Evolutionary conservation across 2,113 vertebrate species (phyloP).

Genomic region (Proterorhinus semilunaris): DNA sequence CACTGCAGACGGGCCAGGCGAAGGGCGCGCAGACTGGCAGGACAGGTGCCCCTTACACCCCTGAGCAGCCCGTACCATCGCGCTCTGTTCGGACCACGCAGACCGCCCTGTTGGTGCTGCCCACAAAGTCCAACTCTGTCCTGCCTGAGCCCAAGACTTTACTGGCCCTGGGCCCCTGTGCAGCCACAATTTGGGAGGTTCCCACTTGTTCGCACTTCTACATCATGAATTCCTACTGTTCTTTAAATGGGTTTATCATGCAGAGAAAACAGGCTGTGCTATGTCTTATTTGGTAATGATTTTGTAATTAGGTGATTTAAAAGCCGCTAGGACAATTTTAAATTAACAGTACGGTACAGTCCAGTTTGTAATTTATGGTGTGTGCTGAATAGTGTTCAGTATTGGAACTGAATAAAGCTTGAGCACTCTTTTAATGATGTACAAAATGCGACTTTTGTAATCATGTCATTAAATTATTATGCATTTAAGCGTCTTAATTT

Average conservation of each 20-base stretch:
- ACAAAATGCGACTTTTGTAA: constrained; percentile 29
- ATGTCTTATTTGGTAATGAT: constrained; percentile 21
- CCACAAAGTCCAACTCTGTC: constrained; percentile 51
- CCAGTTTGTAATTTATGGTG: constrained; percentile 17
- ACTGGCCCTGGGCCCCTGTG: constrained; percentile 68
- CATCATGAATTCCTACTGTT: constrained; percentile 21
- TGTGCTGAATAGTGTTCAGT: constrained; percentile 16
- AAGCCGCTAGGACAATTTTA: neutral
- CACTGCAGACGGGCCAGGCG: constrained; percentile 78
- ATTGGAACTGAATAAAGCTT: constrained; percentile 10
- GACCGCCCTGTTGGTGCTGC: constrained; percentile 71
- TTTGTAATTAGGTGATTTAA: constrained; percentile 22
- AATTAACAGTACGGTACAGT: constrained; percentile 13
- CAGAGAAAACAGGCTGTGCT: neutral
- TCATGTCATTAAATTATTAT: constrained; percentile 40
- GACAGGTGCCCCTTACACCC: constrained; percentile 57
- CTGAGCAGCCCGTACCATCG: constrained; percentile 50
- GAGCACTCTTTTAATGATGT: constrained; percentile 26
- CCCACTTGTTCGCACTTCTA: constrained; percentile 27
- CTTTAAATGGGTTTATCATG: neutral
- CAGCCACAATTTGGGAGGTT: constrained; percentile 43
- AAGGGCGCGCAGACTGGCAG: constrained; percentile 68
- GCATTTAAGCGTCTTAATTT: constrained; percentile 11
- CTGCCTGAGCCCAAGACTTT: constrained; percentile 60
- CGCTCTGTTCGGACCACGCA: constrained; percentile 32